A percentile compares a stretch with the other conserved stretches of the same genome.
phyloP scores from a whole-genome alignment of 1,140 invertebrate genomes.

The Neoseiulus cucumeris region DNA sequence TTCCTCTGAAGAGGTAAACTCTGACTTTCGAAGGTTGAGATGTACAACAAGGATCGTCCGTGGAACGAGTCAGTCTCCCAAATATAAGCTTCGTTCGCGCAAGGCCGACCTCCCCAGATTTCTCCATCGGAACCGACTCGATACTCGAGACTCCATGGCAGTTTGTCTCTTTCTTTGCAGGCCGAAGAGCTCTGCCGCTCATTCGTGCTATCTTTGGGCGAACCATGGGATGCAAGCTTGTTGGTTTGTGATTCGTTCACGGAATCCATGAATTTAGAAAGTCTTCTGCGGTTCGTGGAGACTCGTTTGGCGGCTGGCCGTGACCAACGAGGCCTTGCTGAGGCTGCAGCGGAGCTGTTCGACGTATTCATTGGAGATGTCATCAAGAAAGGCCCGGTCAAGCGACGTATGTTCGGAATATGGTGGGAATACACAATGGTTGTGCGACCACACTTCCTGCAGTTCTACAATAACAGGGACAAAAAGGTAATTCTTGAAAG shows the following conservation, averaged over 20 bases:
- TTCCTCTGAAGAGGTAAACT: not conserved
- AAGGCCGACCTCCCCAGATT: no score
- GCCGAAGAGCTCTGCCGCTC: not conserved
- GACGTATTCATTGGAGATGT: not conserved
- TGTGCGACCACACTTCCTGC: not conserved
- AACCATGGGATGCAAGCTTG: not conserved
- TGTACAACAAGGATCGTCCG: no score
- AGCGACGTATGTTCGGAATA: not conserved
- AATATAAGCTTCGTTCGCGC: no score
- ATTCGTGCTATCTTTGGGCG: not conserved
- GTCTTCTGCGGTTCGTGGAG: not conserved
- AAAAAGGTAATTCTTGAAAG: not conserved
- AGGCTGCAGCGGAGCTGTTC: not conserved
- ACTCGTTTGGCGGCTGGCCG: not conserved
- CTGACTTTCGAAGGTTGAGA: no score
- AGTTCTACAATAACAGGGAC: not conserved
- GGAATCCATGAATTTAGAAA: not conserved
- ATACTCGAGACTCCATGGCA: not conserved
- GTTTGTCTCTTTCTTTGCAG: not conserved
- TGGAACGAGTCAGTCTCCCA: no score
- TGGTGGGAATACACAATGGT: not conserved
- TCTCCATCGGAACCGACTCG: no score
- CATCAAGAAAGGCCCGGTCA: constrained; percentile 1
- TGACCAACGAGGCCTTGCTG: not conserved
- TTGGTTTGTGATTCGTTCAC: not conserved